Evolutionary conservation across 2,113 vertebrate genomes (phyloP).

Genomic region (Leucoraja erinaceus): DNA sequence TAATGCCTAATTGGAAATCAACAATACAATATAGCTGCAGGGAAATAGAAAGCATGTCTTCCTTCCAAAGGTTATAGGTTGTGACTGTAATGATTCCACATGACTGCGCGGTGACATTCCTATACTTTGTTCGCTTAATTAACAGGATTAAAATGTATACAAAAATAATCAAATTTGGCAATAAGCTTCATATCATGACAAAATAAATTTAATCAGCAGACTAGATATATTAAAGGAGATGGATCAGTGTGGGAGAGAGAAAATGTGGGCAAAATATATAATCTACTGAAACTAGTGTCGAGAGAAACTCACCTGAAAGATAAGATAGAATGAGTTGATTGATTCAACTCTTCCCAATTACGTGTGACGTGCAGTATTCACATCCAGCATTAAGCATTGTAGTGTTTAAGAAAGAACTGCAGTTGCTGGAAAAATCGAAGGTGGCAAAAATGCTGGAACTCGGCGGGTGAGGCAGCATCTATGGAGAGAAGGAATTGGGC

Average conservation of each 20-base stretch:
- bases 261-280: not conserved
- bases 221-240: not conserved
- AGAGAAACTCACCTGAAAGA: not conserved
- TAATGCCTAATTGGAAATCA: not conserved
- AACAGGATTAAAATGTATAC: not conserved
- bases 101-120: not conserved
- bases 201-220: not conserved
- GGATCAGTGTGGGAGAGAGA: not conserved
- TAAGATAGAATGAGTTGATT: not conserved
- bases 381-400: too few relatives aligned
- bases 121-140: slow-evolving; percentile 19
- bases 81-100: not conserved
- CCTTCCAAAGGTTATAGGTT: not conserved
- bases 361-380: too few relatives aligned
- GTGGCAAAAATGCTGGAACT: too few relatives aligned
- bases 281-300: not conserved
- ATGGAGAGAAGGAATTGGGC: too few relatives aligned
- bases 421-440: too few relatives aligned
- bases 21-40: not conserved
- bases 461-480: too few relatives aligned
- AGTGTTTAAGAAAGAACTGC: too few relatives aligned
- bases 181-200: not conserved
- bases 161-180: slow-evolving; percentile 23
- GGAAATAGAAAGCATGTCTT: not conserved
- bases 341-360: not conserved